Base-by-base conservation (phyloP, 2,797 vertebrate species). In the Petrocephalus schoutedeni region DNA sequence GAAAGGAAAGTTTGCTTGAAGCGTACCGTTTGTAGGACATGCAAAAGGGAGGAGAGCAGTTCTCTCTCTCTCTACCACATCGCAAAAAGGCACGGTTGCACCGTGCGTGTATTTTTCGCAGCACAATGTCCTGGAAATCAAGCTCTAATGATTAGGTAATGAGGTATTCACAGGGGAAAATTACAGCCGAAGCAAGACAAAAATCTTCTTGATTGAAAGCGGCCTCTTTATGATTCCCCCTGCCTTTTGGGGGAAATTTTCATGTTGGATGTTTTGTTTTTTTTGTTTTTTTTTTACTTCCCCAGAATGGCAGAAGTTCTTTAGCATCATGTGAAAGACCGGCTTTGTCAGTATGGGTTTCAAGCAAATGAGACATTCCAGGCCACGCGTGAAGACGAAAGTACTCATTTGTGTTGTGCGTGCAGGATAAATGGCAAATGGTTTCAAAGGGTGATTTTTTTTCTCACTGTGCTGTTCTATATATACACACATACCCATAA, bases 191-290 rank as follows among this genome's bases (percentile, higher is more conserved):
- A 21, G 41, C 58, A 87, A 67, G 59, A 87, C 36, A 87, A 86
- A 86, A 59, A 86, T 86, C 58, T 49, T 3, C 85, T 64, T 86
- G 85, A 86, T 86, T 86, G 85, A 64, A 86, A 87, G 64, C 1
- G 49, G 86, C 59, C 86, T 87, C 61, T 67, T 87, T 10, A 54
- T 53, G 61, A 87, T 59, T 61, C 49, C 58, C 8, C 41, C 58
- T 58, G 14, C 36, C 41, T 45, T 86, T 57, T 64, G 16, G 57
- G 41, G n/a, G 58, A 58, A 86, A 86, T 86, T 86, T 64, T n/a
- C 85, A 86, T 86, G 45, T 16, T 0, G 12, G 14, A 16, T 56
- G 5, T 85, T 45, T 12, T 77, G 32, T 12, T 83, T 51, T n/a
- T 36, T 74, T 82, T 8, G 21, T 84, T 84, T 82, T 8, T 53